These are phyloP conservation scores for Megalurothrips usitatus DNA, from an alignment of 2,888 invertebrate genomes.

Conservation along the genomic window DNA sequence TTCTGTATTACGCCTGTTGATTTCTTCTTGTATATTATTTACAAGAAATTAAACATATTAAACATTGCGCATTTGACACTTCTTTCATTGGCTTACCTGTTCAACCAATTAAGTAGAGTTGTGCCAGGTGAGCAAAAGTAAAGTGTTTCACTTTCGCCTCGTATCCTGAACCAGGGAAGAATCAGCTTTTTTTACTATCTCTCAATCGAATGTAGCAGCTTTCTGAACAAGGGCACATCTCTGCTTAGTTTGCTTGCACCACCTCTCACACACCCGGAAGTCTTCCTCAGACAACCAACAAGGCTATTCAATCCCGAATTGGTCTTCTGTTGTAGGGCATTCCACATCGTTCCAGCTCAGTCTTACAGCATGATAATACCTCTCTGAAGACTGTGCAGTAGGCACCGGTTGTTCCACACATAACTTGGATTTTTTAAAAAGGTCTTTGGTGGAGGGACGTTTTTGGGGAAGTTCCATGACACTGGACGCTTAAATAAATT, in stretches of 20 bases:
- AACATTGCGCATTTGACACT: neutral
- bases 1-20: neutral
- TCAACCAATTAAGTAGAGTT: neutral
- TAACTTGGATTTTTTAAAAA: no score
- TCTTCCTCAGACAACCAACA: no score
- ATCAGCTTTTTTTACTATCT: neutral
- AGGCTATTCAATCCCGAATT: no score
- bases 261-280: neutral
- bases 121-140: neutral
- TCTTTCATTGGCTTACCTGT: constrained; percentile 3
- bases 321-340: neutral
- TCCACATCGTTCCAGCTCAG: neutral
- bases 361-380: no score
- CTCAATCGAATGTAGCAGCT: neutral
- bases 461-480: no score
- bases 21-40: neutral
- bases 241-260: constrained; percentile 16
- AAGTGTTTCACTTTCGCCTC: neutral
- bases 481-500: no score
- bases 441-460: no score
- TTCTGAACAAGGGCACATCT: neutral
- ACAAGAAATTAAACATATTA: constrained; percentile 18
- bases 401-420: no score
- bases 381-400: no score
- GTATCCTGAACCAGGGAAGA: neutral